Conservation (phyloP, 2,888 invertebrate genomes). For the Ommatoiulus sabulosus region DNA sequence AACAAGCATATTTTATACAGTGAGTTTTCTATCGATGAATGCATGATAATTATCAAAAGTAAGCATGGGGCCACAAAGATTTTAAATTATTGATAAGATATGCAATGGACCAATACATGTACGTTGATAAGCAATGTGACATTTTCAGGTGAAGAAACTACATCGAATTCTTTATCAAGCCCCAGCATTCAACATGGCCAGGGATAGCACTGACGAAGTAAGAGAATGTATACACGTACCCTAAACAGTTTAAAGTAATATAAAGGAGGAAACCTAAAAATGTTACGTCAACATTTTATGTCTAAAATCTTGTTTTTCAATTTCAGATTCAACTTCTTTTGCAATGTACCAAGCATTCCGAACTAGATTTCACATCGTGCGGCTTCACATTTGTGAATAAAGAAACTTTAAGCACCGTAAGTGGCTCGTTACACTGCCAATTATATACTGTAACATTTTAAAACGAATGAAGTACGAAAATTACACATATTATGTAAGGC, state of each 20-base stretch:
- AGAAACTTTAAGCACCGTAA: constrained; percentile 6
- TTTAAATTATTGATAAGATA: too few relatives aligned
- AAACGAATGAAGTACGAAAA: too few relatives aligned
- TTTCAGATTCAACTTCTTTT: background rate
- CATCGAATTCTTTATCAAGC: constrained; percentile 34
- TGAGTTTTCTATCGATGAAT: too few relatives aligned
- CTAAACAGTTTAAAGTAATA: too few relatives aligned
- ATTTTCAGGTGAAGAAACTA: background rate
- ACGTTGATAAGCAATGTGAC: too few relatives aligned
- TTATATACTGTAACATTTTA: background rate
- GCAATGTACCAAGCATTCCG: background rate
- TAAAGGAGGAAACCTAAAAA: too few relatives aligned
- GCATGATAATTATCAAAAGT: too few relatives aligned
- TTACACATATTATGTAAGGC: too few relatives aligned
- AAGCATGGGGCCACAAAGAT: too few relatives aligned
- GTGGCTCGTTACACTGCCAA: background rate
- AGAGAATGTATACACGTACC: background rate
- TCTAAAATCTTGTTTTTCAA: background rate
- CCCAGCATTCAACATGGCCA: background rate
- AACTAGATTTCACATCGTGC: background rate
- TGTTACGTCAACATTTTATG: too few relatives aligned
- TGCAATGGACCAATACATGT: too few relatives aligned
- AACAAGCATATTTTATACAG: too few relatives aligned
- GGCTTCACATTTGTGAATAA: background rate
- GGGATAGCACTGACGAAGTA: background rate